Percentiles rank a stretch among this genome's conserved stretches.
Conservation (phyloP, 2,113 vertebrate genomes). For the Centropristis striata region DNA sequence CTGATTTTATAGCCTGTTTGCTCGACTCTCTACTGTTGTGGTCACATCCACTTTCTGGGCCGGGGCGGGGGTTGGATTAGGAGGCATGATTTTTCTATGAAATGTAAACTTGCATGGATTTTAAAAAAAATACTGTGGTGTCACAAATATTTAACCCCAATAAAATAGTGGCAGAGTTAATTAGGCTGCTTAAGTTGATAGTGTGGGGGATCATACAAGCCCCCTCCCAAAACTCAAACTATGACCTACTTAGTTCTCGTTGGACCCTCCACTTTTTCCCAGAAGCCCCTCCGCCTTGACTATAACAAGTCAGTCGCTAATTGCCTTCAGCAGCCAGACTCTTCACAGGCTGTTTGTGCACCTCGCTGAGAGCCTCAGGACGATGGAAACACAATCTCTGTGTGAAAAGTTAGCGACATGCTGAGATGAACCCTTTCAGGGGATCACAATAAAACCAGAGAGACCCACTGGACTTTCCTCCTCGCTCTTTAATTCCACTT, state of each 20-base stretch:
- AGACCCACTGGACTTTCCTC: constrained; percentile 12
- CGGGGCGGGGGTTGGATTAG: background rate
- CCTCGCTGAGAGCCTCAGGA: constrained; percentile 45
- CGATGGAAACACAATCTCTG: constrained; percentile 59
- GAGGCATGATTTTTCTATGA: constrained; percentile 25
- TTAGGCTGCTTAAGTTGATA: constrained; percentile 30
- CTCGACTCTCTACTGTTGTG: constrained; percentile 65
- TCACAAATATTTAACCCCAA: constrained; percentile 20
- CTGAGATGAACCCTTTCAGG: constrained; percentile 51
- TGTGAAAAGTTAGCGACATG: constrained; percentile 52
- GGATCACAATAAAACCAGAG: constrained; percentile 50
- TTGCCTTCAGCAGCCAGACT: constrained; percentile 65
- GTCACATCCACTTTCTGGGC: constrained; percentile 47
- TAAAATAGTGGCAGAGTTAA: constrained; percentile 36
- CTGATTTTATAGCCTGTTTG: constrained; percentile 71
- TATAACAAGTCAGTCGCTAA: constrained; percentile 63
- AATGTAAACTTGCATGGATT: background rate
- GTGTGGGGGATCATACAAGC: background rate
- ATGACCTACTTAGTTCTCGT: constrained; percentile 60
- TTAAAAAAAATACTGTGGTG: background rate
- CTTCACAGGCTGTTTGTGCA: constrained; percentile 46
- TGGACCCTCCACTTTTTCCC: constrained; percentile 51
- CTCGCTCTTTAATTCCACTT: constrained; percentile 15
- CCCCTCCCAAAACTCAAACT: constrained; percentile 15
- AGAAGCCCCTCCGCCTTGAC: constrained; percentile 33